Percentiles rank a stretch among this genome's conserved stretches.
These are phyloP conservation scores for Camelus bactrianus DNA, from an alignment of 2,113 vertebrate genomes.

Conservation along the genomic window DNA sequence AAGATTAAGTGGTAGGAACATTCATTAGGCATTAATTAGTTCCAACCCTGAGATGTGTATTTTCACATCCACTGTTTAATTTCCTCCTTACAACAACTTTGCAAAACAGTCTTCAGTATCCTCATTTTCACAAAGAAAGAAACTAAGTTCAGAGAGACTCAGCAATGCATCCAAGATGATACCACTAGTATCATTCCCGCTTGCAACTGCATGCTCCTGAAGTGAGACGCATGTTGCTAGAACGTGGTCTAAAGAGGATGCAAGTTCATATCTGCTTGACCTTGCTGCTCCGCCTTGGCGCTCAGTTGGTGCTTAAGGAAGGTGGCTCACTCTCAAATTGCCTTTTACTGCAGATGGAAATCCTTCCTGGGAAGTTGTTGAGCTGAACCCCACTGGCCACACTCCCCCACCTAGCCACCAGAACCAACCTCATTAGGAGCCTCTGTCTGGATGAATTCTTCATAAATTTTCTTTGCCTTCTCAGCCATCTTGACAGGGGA, in stretches of 20 bases:
- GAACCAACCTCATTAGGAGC: slow-evolving; percentile 96
- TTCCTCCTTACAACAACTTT: neutral
- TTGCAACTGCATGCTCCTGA: too few species aligned
- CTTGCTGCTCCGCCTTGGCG: neutral
- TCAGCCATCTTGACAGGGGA: slow-evolving; percentile 90
- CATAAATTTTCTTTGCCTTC: slow-evolving; percentile 97
- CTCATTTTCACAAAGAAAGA: neutral
- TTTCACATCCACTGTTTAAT: neutral
- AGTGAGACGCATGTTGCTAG: neutral
- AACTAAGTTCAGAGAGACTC: neutral
- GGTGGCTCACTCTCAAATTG: too few species aligned
- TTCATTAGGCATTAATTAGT: neutral
- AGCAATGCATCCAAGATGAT: neutral
- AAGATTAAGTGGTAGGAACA: neutral
- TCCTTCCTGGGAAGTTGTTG: neutral
- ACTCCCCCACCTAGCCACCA: rapidly evolving
- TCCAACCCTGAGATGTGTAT: neutral
- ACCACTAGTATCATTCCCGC: neutral
- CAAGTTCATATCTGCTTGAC: neutral
- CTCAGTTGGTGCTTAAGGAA: neutral
- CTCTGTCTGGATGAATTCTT: slow-evolving; percentile 96
- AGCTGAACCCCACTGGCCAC: rapidly evolving
- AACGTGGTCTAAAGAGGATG: neutral
- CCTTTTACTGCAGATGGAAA: neutral
- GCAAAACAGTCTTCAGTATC: neutral